These are phyloP conservation scores for Trichopria drosophilae DNA, from an alignment of 2,888 invertebrate genomes.

Conservation along the genomic window DNA sequence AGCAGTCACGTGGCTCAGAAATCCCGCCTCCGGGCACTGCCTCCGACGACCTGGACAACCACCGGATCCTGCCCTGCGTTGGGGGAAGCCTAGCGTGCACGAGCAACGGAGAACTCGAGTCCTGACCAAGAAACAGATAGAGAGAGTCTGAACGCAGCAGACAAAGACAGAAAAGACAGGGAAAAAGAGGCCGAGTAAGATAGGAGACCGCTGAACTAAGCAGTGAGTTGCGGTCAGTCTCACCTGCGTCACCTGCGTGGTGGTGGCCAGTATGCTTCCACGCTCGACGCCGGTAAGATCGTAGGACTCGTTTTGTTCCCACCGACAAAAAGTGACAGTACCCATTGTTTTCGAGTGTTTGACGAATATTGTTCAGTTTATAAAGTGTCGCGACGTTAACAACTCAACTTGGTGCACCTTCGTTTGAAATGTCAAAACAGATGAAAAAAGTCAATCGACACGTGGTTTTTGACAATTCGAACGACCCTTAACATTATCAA, in stretches of 20 bases:
- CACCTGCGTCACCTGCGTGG: constrained; percentile 48
- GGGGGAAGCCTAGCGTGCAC: constrained; percentile 34
- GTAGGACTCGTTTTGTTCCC: no score
- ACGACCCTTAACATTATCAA: no score
- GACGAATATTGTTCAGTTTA: no score
- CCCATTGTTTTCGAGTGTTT: no score
- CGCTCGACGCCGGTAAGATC: constrained; percentile 38
- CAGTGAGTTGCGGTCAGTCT: constrained; percentile 41
- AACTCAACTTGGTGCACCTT: no score
- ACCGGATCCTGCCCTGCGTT: constrained; percentile 21
- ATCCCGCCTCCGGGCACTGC: constrained; percentile 35
- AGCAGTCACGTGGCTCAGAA: constrained; percentile 43
- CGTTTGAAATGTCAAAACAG: no score
- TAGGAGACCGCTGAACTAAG: constrained; percentile 36
- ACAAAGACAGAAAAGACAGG: no score
- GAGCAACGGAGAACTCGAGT: constrained; percentile 31
- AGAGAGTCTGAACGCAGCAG: no score
- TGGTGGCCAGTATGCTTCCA: constrained; percentile 40
- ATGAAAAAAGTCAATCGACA: no score
- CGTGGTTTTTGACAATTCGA: no score
- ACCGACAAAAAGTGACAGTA: no score
- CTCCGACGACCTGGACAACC: constrained; percentile 33
- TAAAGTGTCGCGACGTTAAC: no score
- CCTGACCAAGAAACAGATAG: neutral
- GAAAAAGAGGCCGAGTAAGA: constrained; percentile 20